Evolutionary conservation across 2,888 invertebrate genomes (phyloP), one percentile per base, ranked within the genome.

Genomic region (Enoplolaimus lenunculus): DNA sequence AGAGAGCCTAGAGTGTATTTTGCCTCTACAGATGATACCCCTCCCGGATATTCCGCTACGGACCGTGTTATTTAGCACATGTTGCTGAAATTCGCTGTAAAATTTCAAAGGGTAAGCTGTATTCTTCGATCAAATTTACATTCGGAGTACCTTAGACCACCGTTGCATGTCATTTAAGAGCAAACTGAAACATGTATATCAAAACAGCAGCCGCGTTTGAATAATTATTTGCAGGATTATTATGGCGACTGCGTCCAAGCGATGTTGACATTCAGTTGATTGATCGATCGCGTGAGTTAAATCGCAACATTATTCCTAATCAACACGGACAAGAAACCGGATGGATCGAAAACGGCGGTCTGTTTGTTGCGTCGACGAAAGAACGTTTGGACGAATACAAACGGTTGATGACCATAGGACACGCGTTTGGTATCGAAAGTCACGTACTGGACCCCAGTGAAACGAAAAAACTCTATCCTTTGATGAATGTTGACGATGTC

Each of bases 321-420:
- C 91, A 93, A 81, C 89, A 88, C 0, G 92, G 88, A 0, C 83
- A 89, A 7, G 85, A 89, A 81, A 87, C 91, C 0, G 92, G 92
- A 0, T 93, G 90, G 88, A 88, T 87, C 75, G 88, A 90, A 80
- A 91, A 92, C 82, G 93, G 93, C 1, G 92, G 91, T 59, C 85
- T 93, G 77, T 92, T 91, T 81, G 89, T 92, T 75, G 91, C 92
- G 2, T 86, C 87, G 77, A 86, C 86, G 68, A 84, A 87, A 87
- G 86, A 87, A 72, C 85, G 93, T 68, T 84, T 91, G 74, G 87
- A 90, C 80, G 92, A 93, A 82, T 92, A 91, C 80, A 86, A 87
- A 80, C 85, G 91, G 31, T 82, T 91, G 45, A 86, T 89, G 69
- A 89, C 90, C 0, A 82, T 81, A n/a, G 90, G 91, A 0, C 88